Base-by-base conservation (phyloP, 2,888 invertebrate species). In the Acronicta aceris region DNA sequence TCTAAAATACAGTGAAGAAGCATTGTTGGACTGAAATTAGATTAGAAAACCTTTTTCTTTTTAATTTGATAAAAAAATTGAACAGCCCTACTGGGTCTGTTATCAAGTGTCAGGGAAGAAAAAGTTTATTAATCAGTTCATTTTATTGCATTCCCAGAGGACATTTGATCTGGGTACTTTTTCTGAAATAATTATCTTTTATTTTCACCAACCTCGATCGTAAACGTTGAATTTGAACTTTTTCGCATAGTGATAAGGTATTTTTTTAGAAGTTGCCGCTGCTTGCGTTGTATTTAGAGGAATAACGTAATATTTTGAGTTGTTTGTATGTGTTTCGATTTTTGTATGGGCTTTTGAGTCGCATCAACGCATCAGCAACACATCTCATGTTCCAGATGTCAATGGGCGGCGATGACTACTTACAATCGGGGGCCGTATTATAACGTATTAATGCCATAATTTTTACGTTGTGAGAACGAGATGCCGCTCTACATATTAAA, bases 11-110 rank as follows among this genome's bases (percentile, higher is more conserved):
- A 25, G 13, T 45, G n/a, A 8, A 15, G 16, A 30, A 13, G 27
- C 15, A 8, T 15, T 33, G 27, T 21, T 33, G 21, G 10, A 6
- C n/a, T 2, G 47, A 49, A 59, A 51, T 48, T 12, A 65, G 53
- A 52, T 57, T 43, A 63, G 30, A 16, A 33, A 21, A 53, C 47
- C 17, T 58, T 76, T 51, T 36, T 12, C 51, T 45, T 63, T 59
- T 61, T 76, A 63, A 76, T 74, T 72, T 72, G 63, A 76, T 65
- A 65, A 63, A 66, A 57, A 72, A 63, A 49, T 72, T 55, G 36
- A 45, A 45, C 42, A 42, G 21, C 17, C 52, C 43, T 40, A 36
- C 45, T 43, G 59, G 45, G 45, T 25, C 59, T 59, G 49, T 69
- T 65, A 72, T 72, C 69, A 51, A 53, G 64, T 65, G 76, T 58